Evolutionary conservation across 2,888 invertebrate species (phyloP).

Genomic region (Cheilosia variabilis): DNA sequence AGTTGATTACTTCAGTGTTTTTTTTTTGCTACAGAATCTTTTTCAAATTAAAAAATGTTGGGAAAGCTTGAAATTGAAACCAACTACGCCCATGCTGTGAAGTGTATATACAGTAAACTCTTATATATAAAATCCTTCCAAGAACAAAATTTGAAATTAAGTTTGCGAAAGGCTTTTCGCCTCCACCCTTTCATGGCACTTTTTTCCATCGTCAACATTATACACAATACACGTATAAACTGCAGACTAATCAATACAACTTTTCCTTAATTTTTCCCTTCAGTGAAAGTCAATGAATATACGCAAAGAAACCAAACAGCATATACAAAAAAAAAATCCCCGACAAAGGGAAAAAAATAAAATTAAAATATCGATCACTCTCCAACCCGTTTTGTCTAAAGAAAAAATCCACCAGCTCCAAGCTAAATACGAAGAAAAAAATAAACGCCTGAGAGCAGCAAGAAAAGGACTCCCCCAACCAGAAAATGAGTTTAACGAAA

Average conservation of each 20-base stretch:
- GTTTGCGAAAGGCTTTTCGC: background rate
- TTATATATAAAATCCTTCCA: too few species aligned
- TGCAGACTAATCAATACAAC: constrained; percentile 66
- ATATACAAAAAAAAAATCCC: constrained; percentile 70
- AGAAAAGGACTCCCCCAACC: constrained; percentile 64
- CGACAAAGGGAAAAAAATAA: constrained; percentile 78
- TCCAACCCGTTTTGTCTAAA: constrained; percentile 80
- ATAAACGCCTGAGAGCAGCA: constrained; percentile 72
- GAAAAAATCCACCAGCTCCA: constrained; percentile 57
- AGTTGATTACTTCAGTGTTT: too few species aligned
- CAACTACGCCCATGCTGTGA: too few species aligned
- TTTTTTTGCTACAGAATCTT: too few species aligned
- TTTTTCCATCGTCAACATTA: background rate
- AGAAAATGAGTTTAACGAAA: constrained; percentile 57
- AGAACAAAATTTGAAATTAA: too few species aligned
- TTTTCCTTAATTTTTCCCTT: constrained; percentile 63
- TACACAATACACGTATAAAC: constrained; percentile 2
- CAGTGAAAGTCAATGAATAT: constrained; percentile 60
- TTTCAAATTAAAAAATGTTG: too few species aligned
- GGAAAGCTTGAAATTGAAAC: too few species aligned
- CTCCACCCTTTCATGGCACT: background rate
- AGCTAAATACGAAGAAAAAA: constrained; percentile 65
- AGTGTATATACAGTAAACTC: too few species aligned
- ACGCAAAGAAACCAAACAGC: constrained; percentile 27
- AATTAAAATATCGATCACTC: constrained; percentile 83